Evolutionary conservation across 2,888 invertebrate species (phyloP), one percentile per base, ranked within the genome.

Genomic region (Ferrisia virgata): DNA sequence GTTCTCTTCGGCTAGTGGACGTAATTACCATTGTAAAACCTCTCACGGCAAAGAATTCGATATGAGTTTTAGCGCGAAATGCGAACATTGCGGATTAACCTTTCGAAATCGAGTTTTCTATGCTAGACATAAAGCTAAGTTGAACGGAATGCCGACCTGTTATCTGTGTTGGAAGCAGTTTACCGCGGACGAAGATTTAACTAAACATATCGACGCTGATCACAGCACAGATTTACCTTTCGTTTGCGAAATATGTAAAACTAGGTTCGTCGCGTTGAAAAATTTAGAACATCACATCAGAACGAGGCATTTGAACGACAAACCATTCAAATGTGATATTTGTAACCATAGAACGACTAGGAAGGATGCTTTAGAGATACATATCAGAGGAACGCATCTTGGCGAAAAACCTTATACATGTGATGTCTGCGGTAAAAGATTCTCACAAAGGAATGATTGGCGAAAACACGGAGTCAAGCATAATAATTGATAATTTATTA

Each of bases 381-480:
- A 84, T 40, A 84, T 84, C 25, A 28, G 84, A n/a, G 36, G 47
- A 15, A 28, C 36, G 6, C 84, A 84, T 72, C 13, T 80, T 11
- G 69, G 69, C 9, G 40, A 69, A 36, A 84, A 80, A 80, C 79
- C 79, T 1, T 84, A 58, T 28, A 22, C 64, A 18, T 84, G 84
- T 79, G 69, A 79, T 18, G 15, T 43, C 3, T 84, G 84, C 33
- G 79, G 79, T 86, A 90, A 90, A 82, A 90, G 91, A 80, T 91
- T 84, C 39, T 79, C 72, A n/a, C 83, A 83, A 36, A 40, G 40
- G n/a, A 83, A 36, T 76, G 83, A 83, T 15, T 31, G 69, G 40
- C 83, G 83, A 1, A 83, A 83, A 22, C 83, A 83, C 18, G 28
- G 33, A 40, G 47, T 83, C 11, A 43, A 11, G 8, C 83, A 83